Evolutionary conservation across 2,113 vertebrate genomes (phyloP).

Genomic region (Thamnophis sirtalis): DNA sequence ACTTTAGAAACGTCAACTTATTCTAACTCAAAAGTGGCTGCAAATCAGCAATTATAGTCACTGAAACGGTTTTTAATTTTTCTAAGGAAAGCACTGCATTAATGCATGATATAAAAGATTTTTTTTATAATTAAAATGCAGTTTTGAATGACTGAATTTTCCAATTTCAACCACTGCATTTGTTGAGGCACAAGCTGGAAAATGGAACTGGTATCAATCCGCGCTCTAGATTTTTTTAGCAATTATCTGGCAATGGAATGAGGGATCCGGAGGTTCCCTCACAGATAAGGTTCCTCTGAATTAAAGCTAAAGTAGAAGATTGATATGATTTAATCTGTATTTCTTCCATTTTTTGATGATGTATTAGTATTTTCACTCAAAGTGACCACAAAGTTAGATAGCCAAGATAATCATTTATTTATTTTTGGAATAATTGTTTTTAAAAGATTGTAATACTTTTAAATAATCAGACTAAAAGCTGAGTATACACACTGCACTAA

Average conservation of each 20-base stretch:
- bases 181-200: slow-evolving; percentile 69
- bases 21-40: slow-evolving; percentile 79
- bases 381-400: not conserved
- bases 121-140: slow-evolving; percentile 80
- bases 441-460: slow-evolving; percentile 18
- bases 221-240: slow-evolving; percentile 54
- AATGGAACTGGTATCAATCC: slow-evolving; percentile 83
- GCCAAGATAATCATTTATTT: not conserved
- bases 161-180: slow-evolving; percentile 74
- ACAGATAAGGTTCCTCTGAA: slow-evolving; percentile 31
- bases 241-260: slow-evolving; percentile 3
- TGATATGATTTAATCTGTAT: not conserved
- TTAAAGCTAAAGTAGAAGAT: not conserved
- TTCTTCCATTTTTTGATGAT: not conserved
- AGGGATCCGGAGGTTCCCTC: slow-evolving; percentile 10
- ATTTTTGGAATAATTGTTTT: not conserved
- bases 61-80: slow-evolving; percentile 66
- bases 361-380: not conserved
- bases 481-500: slow-evolving; percentile 1
- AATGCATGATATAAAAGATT: slow-evolving; percentile 77
- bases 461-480: slow-evolving; percentile 15
- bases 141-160: slow-evolving; percentile 74
- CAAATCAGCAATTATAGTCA: slow-evolving; percentile 77
- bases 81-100: slow-evolving; percentile 72
- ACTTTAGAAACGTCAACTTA: slow-evolving; percentile 7